Evolutionary conservation across 2,888 invertebrate species (phyloP), one percentile per base, ranked within the genome.

Genomic region (Gryllus longicercus): DNA sequence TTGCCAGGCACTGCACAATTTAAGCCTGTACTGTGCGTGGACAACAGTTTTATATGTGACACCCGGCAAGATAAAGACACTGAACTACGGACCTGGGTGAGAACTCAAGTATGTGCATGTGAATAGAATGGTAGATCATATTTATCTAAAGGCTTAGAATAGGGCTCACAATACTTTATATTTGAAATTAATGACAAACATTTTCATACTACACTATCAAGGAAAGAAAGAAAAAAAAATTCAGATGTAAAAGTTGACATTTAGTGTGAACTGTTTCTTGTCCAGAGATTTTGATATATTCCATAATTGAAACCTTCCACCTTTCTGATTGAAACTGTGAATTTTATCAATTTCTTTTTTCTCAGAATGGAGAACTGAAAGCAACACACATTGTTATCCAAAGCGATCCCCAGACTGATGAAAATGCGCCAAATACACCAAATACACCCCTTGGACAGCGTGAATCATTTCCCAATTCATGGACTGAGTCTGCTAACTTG

Each of bases 41-140:
- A 95, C 85, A 95, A 95, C 86, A 94, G 94, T 63, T 95, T 94
- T 86, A 91, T 95, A 84, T 93, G 95, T 3, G 93, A 93, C 79
- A 89, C 90, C 50, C 88, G 89, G 75, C 91, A 92, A 49, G 89
- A 90, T 63, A 87, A 87, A 76, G 87, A 87, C 75, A 75, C 84
- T 76, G 85, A 85, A 79, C 75, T 84, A 23, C 81, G 85, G 80
- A 84, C 84, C 23, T 85, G 85, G 85, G 84, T 85, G 79, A 84
- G 84, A 77, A 82, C 83, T 74, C 84, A 85, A 82, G 84, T 83
- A 79, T 74, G 79, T 78, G 38, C 38, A 38, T 38, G 38, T 79
- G n/a, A 10, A 50, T 76, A 49, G 23, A 38, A 16, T 38, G 25
- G 1, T 38, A 5, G 8, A 38, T 38, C 38, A 38, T 38, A 38